Base-by-base conservation (phyloP, 2,888 invertebrate species). In the Netelia virgata region DNA sequence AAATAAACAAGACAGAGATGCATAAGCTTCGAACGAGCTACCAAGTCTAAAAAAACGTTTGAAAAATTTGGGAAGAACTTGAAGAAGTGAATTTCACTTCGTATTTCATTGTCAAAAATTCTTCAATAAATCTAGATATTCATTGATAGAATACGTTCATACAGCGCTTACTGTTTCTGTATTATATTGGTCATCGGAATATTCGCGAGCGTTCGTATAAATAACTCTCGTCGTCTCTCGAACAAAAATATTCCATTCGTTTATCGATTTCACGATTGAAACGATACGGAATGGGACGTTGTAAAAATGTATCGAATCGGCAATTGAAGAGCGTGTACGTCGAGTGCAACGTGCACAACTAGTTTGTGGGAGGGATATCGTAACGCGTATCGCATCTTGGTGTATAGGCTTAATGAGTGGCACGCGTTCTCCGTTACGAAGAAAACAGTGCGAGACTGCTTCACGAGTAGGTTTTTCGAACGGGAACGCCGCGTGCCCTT, bases 401-500 rank as follows among this genome's bases (percentile, higher is more conserved):
- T 90, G 89, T 91, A 92, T 91, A 90, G 87, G 84, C 87, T 87
- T 91, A 92, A 92, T 91, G 92, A 93, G 91, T 84, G 91, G 90
- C 92, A 92, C 91, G 91, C 91, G 89, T 90, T 87, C 88, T 89
- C 88, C 89, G 86, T 63, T 18, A 9, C 82, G 82, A 85, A 72
- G 36, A 68, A 80, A 68, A 80, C 69, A 76, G 74, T 47, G 68
- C 47, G 55, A 23, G 78, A 82, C 64, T 23, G 81, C 41, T 18
- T 28, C 76, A 59, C 28, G 64, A 72, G 78, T 36, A 72, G 70
- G 43, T 66, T 63, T 59, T 78, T 61, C 59, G n/a, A 47, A 75
- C 77, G 23, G 47, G 36, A 16, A 72, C 79, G 84, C 74, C 82
- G 83, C 77, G 83, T 84, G 86, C 81, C 78, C 78, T 76, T 81